Percentiles rank a stretch among this genome's conserved stretches.
Evolutionary conservation across 2,888 invertebrate species (phyloP).

Genomic region (Amorpha juglandis): DNA sequence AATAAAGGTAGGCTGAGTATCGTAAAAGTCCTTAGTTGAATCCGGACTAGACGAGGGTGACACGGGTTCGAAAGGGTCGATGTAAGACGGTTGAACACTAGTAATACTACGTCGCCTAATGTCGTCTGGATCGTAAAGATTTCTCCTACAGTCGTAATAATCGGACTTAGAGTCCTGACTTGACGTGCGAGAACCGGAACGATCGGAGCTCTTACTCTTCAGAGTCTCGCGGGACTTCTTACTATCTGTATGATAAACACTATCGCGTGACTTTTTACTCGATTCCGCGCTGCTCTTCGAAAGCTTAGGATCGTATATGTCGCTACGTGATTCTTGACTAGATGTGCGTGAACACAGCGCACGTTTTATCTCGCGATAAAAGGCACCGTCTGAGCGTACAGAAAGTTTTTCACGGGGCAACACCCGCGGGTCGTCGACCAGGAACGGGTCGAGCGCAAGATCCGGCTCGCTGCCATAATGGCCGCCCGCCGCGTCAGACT

Average conservation of each 20-base stretch:
- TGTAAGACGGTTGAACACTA: constrained; percentile 70
- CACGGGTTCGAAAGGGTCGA: constrained; percentile 73
- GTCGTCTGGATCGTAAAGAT: constrained; percentile 72
- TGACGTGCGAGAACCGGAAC: constrained; percentile 86
- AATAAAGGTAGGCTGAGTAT: constrained; percentile 78
- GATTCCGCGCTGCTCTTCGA: constrained; percentile 87
- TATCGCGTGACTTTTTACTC: constrained; percentile 86
- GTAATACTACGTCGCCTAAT: constrained; percentile 62
- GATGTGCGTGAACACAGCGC: constrained; percentile 87
- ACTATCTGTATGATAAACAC: constrained; percentile 87
- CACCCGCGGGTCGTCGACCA: constrained; percentile 90
- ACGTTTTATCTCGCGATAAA: constrained; percentile 88
- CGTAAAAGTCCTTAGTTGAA: constrained; percentile 86
- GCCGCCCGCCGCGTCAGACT: constrained; percentile 83
- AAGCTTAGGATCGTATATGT: constrained; percentile 87
- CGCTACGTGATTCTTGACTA: constrained; percentile 88
- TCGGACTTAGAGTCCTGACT: constrained; percentile 90
- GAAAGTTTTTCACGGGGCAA: constrained; percentile 89
- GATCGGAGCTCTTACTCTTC: constrained; percentile 86
- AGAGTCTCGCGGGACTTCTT: constrained; percentile 87
- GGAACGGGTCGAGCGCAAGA: constrained; percentile 90
- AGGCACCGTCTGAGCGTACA: constrained; percentile 89
- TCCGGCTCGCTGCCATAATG: constrained; percentile 88
- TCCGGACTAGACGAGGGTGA: constrained; percentile 88
- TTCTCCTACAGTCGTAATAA: constrained; percentile 87